A percentile compares a stretch with the other conserved stretches of the same genome.
These are phyloP conservation scores for Aplochiton taeniatus DNA, from an alignment of 2,797 vertebrate species.

Conservation along the genomic window DNA sequence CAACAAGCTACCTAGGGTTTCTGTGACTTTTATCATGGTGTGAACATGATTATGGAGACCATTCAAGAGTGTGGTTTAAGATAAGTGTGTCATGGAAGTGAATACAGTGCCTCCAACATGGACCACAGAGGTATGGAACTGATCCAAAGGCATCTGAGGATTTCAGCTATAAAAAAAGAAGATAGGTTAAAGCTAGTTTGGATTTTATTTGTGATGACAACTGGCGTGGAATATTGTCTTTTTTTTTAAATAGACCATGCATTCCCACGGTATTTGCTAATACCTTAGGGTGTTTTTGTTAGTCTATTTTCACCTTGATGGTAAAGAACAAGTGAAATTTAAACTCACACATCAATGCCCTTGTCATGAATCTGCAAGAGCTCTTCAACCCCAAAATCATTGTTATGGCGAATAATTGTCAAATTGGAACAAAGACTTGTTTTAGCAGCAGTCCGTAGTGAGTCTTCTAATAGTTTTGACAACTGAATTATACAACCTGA, in stretches of 20 bases:
- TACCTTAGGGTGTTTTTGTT: not conserved
- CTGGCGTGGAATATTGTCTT: too few relatives aligned
- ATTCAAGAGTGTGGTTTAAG: not conserved
- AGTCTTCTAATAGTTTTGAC: too few relatives aligned
- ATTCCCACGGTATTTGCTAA: too few relatives aligned
- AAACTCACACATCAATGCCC: conserved; percentile 11
- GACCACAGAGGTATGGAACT: not conserved
- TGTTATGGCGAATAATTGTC: too few relatives aligned
- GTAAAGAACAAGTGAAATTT: conserved; percentile 3
- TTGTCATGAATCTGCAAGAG: conserved; percentile 10
- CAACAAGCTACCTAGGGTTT: not conserved
- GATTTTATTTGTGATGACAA: too few relatives aligned
- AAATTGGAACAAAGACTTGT: too few relatives aligned
- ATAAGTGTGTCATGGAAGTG: not conserved
- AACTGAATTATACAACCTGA: too few relatives aligned
- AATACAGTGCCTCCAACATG: not conserved
- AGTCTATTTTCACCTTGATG: not conserved
- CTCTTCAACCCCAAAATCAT: not conserved
- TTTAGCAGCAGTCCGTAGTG: too few relatives aligned
- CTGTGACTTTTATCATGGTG: not conserved
- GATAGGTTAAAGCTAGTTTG: too few relatives aligned
- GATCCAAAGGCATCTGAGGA: not conserved
- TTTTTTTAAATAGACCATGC: too few relatives aligned
- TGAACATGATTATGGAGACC: not conserved
- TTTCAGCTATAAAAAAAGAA: not conserved